Evolutionary conservation across 2,797 vertebrate genomes (phyloP).

Genomic region (Momotus momota): DNA sequence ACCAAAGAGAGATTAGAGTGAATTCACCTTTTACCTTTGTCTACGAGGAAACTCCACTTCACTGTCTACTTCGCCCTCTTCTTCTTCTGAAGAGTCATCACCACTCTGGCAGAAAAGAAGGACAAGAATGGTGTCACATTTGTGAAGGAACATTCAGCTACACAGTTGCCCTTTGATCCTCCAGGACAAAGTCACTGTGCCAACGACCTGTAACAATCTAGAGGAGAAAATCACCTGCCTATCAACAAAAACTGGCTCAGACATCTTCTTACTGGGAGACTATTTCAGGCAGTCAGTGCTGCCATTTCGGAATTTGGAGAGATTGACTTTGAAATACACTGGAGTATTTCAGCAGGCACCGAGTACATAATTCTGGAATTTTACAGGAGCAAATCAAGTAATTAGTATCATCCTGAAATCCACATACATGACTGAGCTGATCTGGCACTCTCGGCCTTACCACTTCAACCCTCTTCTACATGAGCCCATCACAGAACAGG

Average conservation of each 20-base stretch:
- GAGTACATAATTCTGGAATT: background rate
- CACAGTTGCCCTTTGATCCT: background rate
- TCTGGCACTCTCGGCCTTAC: background rate
- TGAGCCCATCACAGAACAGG: background rate
- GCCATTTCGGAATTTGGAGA: background rate
- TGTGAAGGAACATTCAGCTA: background rate
- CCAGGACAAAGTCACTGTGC: background rate
- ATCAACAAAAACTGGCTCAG: background rate
- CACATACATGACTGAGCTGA: background rate
- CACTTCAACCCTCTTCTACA: fast-evolving
- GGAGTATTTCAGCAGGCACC: background rate
- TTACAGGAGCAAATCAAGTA: background rate
- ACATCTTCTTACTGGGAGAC: background rate
- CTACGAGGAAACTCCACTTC: slow-evolving; percentile 98
- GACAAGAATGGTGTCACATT: background rate
- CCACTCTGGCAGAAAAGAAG: slow-evolving; percentile 82
- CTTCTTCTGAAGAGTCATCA: slow-evolving; percentile 97
- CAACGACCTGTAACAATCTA: background rate
- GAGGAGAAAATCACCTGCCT: background rate
- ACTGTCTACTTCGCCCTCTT: slow-evolving; percentile 98
- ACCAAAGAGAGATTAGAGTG: background rate
- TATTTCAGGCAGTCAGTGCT: background rate
- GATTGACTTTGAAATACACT: background rate
- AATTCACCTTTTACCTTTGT: slow-evolving; percentile 87
- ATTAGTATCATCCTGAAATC: background rate